phyloP scores from a whole-genome alignment of 2,888 invertebrate genomes.

The Nephrotoma appendiculata region DNA sequence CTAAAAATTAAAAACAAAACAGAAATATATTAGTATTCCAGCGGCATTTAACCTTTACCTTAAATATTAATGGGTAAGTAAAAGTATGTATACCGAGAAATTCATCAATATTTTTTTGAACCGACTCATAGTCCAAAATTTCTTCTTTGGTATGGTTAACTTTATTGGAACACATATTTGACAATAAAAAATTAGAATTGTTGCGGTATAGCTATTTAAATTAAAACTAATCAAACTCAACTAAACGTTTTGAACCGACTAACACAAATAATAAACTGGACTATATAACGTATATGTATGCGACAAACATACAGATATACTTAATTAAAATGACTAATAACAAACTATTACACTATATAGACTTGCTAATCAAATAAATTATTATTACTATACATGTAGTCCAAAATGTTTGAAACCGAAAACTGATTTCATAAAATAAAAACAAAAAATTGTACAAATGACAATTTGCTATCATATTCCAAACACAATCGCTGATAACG shows the following conservation, averaged over 20 bases:
- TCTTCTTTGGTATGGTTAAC: neutral
- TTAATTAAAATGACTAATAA: neutral
- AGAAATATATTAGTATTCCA: neutral
- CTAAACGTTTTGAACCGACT: neutral
- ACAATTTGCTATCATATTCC: neutral
- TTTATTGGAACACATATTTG: neutral
- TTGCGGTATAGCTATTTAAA: neutral
- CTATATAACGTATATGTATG: neutral
- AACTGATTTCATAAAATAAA: neutral
- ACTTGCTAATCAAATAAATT: neutral
- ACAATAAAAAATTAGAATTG: neutral
- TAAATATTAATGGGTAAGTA: neutral
- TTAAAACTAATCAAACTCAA: neutral
- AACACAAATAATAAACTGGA: neutral
- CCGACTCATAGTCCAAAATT: neutral
- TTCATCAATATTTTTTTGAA: slow-evolving; percentile 1
- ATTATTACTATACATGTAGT: neutral
- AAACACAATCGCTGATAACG: neutral
- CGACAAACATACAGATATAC: neutral
- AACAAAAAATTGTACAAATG: neutral
- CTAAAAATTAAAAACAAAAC: slow-evolving; percentile 38
- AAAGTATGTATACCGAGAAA: neutral
- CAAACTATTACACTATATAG: neutral
- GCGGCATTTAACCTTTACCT: neutral
- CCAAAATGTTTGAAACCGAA: neutral